Conservation (phyloP, 2,797 vertebrate genomes). For the Sebastolobus alascanus region DNA sequence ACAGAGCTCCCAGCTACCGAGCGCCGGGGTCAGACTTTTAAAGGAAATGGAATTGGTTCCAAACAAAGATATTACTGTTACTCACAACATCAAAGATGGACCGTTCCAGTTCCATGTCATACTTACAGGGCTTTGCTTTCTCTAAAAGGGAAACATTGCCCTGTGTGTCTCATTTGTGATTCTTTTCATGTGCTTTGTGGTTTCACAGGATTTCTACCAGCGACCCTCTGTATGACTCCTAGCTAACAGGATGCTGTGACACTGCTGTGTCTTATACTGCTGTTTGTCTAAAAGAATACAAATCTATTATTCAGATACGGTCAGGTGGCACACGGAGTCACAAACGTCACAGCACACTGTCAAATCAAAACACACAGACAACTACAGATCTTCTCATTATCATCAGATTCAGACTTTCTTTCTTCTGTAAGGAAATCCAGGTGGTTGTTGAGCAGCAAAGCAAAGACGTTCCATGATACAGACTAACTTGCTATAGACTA, state of each 20-base stretch:
- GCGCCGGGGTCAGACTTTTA: conserved; percentile 51
- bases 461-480: not conserved
- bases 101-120: conserved; percentile 36
- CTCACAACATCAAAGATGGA: conserved; percentile 65
- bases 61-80: conserved; percentile 71
- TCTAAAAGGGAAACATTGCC: conserved; percentile 28
- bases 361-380: too few relatives aligned
- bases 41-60: conserved; percentile 61
- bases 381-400: not conserved
- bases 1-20: conserved; percentile 21
- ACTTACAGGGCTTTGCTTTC: conserved; percentile 33
- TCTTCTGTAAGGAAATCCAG: too few relatives aligned
- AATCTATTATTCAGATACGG: not conserved
- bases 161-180: conserved; percentile 46
- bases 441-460: not conserved
- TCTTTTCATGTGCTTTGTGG: conserved; percentile 55
- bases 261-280: not conserved
- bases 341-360: not conserved
- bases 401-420: not conserved
- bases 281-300: not conserved
- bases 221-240: conserved; percentile 17
- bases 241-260: conserved; percentile 7
- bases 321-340: not conserved
- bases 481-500: too few relatives aligned
- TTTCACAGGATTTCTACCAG: conserved; percentile 29